A percentile compares a stretch with the other conserved stretches of the same genome.
phyloP scores from a whole-genome alignment of 2,113 vertebrate species.

The Pseudopipra pipra region DNA sequence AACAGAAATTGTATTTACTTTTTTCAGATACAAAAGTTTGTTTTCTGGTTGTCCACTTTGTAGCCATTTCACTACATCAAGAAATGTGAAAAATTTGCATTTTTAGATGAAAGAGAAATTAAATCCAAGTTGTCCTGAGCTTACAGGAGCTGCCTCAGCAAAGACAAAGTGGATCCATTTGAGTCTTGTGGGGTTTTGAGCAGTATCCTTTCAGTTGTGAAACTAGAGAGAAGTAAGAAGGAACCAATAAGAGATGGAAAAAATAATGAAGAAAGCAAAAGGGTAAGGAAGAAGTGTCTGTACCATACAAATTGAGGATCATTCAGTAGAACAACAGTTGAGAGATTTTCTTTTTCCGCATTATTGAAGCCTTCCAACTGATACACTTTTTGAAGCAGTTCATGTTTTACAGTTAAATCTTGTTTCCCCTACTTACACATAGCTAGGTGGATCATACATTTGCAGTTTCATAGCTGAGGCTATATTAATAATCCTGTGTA shows the following conservation, averaged over 20 bases:
- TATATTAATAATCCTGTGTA: not conserved
- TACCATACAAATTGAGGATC: not conserved
- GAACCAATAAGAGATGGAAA: not conserved
- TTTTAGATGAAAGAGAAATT: constrained; percentile 14
- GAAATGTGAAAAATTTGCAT: not conserved
- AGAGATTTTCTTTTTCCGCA: not conserved
- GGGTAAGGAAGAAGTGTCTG: not conserved
- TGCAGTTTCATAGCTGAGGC: not conserved
- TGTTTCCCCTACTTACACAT: not conserved
- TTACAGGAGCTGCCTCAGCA: not conserved
- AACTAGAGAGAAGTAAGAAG: not conserved
- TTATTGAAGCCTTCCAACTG: not conserved
- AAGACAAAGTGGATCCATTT: constrained; percentile 15
- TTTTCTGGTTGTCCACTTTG: not conserved
- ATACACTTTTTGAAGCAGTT: not conserved
- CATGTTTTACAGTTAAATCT: not conserved
- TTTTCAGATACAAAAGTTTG: not conserved
- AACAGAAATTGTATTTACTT: not conserved
- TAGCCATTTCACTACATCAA: not conserved
- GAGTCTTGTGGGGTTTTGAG: not conserved
- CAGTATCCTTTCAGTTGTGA: not conserved
- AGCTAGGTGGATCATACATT: not conserved
- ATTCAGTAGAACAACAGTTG: not conserved
- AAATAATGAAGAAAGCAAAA: not conserved
- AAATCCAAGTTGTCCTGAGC: constrained; percentile 68